phyloP scores from a whole-genome alignment of 2,888 invertebrate species.

The Seira musarum region DNA sequence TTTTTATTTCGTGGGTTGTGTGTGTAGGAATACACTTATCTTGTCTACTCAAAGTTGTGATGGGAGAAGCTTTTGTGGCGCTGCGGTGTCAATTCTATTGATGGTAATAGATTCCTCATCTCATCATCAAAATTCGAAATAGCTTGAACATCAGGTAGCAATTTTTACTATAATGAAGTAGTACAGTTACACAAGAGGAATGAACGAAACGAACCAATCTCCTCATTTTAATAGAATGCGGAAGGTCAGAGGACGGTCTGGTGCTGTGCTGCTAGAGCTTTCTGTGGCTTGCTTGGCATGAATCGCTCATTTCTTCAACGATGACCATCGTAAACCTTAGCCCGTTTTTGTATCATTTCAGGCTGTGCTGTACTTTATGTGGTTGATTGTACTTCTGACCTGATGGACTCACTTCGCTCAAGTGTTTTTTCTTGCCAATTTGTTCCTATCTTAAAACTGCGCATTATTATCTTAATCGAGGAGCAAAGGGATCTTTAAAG shows the following conservation, averaged over 20 bases:
- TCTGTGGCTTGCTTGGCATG: constrained; percentile 22
- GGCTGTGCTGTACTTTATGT: too few relatives aligned
- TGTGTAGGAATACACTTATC: too few relatives aligned
- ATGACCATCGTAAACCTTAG: too few relatives aligned
- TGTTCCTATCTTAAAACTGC: constrained; percentile 35
- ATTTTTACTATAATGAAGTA: too few relatives aligned
- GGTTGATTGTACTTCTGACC: constrained; percentile 39
- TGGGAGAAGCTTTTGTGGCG: too few relatives aligned
- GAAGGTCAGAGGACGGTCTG: constrained; percentile 62
- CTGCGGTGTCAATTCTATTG: too few relatives aligned
- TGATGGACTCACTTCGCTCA: constrained; percentile 12
- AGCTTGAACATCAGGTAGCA: not conserved
- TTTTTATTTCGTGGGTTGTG: not conserved
- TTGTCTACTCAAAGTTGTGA: too few relatives aligned
- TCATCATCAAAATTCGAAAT: not conserved
- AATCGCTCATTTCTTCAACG: too few relatives aligned
- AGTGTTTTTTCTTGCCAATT: not conserved
- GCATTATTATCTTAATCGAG: constrained; percentile 24
- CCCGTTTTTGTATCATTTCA: too few relatives aligned
- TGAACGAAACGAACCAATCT: too few relatives aligned
- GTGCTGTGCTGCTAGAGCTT: not conserved
- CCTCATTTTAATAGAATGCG: constrained; percentile 49
- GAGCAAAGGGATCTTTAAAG: not conserved
- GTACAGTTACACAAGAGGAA: too few relatives aligned
- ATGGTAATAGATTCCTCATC: too few relatives aligned